These are phyloP conservation scores for Brenthis hecate DNA, from an alignment of 2,888 invertebrate genomes.

Conservation along the genomic window DNA sequence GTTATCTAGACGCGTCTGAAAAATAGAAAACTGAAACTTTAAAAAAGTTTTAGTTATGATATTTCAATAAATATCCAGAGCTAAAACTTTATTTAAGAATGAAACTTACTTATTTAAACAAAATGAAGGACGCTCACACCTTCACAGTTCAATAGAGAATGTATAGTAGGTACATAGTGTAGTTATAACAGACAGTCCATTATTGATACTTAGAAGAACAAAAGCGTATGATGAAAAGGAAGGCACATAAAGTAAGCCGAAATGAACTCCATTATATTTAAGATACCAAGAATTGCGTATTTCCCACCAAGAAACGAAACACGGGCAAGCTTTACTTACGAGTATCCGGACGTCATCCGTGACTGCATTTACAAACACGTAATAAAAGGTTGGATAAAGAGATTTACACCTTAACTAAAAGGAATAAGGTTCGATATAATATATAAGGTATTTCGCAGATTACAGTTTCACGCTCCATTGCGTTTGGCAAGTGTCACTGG, in stretches of 20 bases:
- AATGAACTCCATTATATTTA: neutral
- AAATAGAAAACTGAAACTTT: too few species aligned
- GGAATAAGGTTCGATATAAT: neutral
- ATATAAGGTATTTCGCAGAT: conserved; percentile 20
- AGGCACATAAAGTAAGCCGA: neutral
- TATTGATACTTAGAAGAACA: neutral
- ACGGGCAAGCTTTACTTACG: conserved; percentile 21
- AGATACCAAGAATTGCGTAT: conserved; percentile 17
- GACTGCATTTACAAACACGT: conserved; percentile 25
- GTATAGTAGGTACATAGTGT: neutral
- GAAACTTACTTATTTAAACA: too few species aligned
- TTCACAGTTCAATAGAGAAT: neutral
- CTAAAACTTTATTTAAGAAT: too few species aligned
- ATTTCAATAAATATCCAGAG: too few species aligned
- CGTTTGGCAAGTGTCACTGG: conserved; percentile 34
- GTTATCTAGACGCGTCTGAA: too few species aligned
- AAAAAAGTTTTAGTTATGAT: too few species aligned
- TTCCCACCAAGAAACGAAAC: conserved; percentile 20
- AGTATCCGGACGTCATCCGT: conserved; percentile 22
- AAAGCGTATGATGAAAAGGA: neutral
- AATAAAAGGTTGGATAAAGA: neutral
- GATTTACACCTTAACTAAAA: neutral
- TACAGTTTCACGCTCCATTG: conserved; percentile 35
- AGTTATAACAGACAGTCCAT: neutral
- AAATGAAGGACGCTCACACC: too few species aligned